phyloP scores from a whole-genome alignment of 2,797 vertebrate species.

The Darevskia nairensis region DNA sequence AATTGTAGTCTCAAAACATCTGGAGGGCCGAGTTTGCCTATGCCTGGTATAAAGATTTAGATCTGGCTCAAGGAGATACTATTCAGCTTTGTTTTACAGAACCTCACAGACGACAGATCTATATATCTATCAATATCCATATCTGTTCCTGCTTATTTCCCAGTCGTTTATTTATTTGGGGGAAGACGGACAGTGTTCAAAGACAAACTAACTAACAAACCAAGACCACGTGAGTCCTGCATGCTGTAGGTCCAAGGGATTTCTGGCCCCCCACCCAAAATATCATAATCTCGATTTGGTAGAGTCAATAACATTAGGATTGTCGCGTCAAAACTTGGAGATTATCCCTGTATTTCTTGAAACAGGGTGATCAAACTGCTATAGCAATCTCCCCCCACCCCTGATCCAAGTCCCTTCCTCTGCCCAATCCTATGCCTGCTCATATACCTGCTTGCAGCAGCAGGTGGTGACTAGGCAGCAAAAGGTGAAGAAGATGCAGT shows the following conservation, averaged over 20 bases:
- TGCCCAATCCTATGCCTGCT: accelerated
- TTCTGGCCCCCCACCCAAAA: conserved; percentile 35
- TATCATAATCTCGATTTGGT: background rate
- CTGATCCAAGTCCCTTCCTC: background rate
- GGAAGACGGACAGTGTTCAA: background rate
- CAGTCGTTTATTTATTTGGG: no score
- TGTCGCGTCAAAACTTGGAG: background rate
- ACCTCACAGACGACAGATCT: background rate
- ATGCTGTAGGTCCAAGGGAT: conserved; percentile 3
- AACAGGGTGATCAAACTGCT: background rate
- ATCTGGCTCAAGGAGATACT: background rate
- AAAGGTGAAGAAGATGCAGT: background rate
- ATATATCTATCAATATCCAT: no score
- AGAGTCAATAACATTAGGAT: background rate
- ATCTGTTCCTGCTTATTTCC: no score
- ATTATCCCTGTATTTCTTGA: background rate
- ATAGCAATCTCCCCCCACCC: no score
- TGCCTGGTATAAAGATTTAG: no score
- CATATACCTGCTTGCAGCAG: background rate
- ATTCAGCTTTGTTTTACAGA: background rate
- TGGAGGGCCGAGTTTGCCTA: no score
- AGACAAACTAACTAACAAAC: background rate
- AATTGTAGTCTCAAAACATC: no score
- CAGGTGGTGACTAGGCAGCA: background rate
- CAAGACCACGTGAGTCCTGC: background rate